Percentiles rank a stretch among this genome's conserved stretches.
Conservation (phyloP, 2,888 invertebrate species). For the Habroteleia sp. region DNA sequence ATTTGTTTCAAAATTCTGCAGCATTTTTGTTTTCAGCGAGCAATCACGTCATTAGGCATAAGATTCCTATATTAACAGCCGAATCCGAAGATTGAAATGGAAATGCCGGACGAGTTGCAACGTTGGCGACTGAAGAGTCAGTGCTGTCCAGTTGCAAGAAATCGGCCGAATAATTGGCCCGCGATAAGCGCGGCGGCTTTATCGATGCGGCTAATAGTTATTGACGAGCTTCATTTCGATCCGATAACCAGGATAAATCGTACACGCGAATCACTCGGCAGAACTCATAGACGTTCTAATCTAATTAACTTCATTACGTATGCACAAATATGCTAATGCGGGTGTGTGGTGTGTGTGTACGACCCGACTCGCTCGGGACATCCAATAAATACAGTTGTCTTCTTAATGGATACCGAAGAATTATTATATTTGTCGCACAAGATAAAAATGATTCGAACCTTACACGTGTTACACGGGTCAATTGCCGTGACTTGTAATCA, state of each 20-base stretch:
- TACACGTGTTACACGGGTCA: slow-evolving; percentile 33
- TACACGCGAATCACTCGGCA: slow-evolving; percentile 12
- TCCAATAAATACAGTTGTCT: slow-evolving; percentile 44
- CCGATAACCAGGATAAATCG: slow-evolving; percentile 36
- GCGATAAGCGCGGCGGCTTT: slow-evolving; percentile 27
- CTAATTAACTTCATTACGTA: slow-evolving; percentile 57
- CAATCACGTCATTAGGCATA: too few relatives aligned
- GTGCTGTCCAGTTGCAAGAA: slow-evolving; percentile 10
- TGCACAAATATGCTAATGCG: slow-evolving; percentile 50
- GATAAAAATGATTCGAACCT: slow-evolving; percentile 15
- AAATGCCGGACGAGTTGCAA: slow-evolving; percentile 1
- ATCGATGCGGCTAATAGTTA: slow-evolving; percentile 42
- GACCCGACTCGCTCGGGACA: slow-evolving; percentile 10
- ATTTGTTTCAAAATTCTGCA: too few relatives aligned
- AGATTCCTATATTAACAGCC: slow-evolving; percentile 10
- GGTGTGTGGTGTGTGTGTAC: slow-evolving; percentile 32
- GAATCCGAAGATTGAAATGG: slow-evolving; percentile 5
- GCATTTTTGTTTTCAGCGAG: too few relatives aligned
- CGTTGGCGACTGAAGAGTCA: not conserved
- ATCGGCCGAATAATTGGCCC: slow-evolving; percentile 42
- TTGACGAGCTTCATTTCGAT: slow-evolving; percentile 47
- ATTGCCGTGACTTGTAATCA: slow-evolving; percentile 17
- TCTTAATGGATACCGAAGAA: slow-evolving; percentile 36
- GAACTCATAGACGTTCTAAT: slow-evolving; percentile 32
- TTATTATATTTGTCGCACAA: slow-evolving; percentile 35